phyloP scores from a whole-genome alignment of 2,113 vertebrate species.

The Colius striatus region DNA sequence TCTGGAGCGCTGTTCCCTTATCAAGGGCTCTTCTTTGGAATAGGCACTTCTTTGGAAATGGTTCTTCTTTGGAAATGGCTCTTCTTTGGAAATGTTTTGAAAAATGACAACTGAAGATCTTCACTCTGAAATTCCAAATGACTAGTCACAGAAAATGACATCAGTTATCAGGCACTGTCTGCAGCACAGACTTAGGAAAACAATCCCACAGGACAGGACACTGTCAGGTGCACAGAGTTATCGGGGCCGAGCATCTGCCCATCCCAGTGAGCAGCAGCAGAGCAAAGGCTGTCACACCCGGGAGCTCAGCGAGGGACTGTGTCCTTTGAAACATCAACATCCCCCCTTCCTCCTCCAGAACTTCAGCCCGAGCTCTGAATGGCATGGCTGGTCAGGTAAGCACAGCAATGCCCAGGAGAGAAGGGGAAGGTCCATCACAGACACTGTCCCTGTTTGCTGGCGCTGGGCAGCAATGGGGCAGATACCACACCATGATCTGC shows the following conservation, averaged over 20 bases:
- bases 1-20: not conserved
- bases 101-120: not conserved
- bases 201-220: rapidly evolving
- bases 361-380: not conserved
- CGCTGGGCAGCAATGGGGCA: not conserved
- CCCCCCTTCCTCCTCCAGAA: not conserved
- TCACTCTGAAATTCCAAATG: not conserved
- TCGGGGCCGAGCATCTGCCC: rapidly evolving
- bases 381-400: not conserved
- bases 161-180: too few species aligned
- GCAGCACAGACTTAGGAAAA: not conserved
- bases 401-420: not conserved
- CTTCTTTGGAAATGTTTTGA: not conserved
- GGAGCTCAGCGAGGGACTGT: too few species aligned
- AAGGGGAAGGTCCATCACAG: not conserved
- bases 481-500: rapidly evolving
- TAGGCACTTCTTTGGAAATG: too few species aligned
- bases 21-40: not conserved
- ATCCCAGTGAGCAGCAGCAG: rapidly evolving
- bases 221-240: rapidly evolving
- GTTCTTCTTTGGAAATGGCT: not conserved
- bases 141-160: not conserved
- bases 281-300: too few species aligned
- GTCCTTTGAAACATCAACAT: too few species aligned
- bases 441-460: not conserved